phyloP scores from a whole-genome alignment of 2,113 vertebrate genomes.

The Pandion haliaetus region DNA sequence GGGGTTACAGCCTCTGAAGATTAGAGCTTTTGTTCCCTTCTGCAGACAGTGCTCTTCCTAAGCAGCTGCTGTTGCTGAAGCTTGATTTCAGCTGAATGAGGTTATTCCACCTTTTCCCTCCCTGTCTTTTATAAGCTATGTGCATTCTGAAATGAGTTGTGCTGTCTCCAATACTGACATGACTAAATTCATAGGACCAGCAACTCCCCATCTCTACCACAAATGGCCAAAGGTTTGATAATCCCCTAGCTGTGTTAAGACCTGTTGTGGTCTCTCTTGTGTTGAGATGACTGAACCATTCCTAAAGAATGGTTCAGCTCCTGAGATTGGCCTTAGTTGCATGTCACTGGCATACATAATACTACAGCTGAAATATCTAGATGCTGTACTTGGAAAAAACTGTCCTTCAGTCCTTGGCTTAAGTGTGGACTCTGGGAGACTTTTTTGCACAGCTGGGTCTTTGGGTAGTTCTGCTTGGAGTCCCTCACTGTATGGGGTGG shows the following conservation, averaged over 20 bases:
- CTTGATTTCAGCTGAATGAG: background rate
- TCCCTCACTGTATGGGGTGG: background rate
- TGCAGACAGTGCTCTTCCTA: background rate
- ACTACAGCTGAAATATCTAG: background rate
- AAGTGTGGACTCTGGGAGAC: background rate
- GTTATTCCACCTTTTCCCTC: background rate
- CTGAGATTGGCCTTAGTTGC: background rate
- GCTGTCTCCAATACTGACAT: background rate
- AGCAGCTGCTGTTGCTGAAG: background rate
- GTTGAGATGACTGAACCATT: background rate
- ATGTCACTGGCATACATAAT: background rate
- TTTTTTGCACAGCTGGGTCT: background rate
- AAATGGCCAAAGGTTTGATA: background rate
- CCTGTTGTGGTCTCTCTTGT: background rate
- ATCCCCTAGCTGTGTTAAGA: background rate
- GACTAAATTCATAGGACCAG: background rate
- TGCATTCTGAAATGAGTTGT: background rate
- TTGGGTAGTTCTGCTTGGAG: background rate
- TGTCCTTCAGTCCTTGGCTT: background rate
- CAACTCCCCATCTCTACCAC: background rate
- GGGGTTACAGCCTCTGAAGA: background rate
- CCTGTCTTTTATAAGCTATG: background rate
- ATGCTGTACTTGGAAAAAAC: background rate
- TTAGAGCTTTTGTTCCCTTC: background rate
- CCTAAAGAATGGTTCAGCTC: background rate